These are phyloP conservation scores for Euwallacea similis DNA, from an alignment of 1,140 invertebrate species.

Conservation along the genomic window DNA sequence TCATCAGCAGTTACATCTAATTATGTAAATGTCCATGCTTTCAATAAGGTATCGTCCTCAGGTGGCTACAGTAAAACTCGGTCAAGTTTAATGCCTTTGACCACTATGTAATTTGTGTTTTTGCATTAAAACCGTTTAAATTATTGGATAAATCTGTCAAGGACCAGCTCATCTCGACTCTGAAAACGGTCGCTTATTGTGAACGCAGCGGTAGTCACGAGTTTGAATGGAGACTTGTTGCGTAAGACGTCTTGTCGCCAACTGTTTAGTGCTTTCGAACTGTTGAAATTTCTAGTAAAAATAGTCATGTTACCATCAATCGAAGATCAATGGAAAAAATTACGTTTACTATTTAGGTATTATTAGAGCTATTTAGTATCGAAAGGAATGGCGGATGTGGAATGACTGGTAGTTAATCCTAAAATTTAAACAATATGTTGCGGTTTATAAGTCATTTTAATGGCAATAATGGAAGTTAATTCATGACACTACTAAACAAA, in stretches of 20 bases:
- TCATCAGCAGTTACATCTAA: not conserved
- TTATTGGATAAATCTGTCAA: slow-evolving; percentile 23
- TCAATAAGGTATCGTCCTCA: slow-evolving; percentile 17
- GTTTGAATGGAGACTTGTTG: not conserved
- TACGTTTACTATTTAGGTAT: not conserved
- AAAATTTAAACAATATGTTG: too few relatives aligned
- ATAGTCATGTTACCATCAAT: too few relatives aligned
- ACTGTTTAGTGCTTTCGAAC: not conserved
- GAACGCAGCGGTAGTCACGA: not conserved
- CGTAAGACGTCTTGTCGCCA: not conserved
- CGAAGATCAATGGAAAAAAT: not conserved
- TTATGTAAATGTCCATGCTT: not conserved
- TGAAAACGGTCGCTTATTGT: not conserved
- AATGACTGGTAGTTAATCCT: too few relatives aligned
- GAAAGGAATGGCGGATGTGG: not conserved
- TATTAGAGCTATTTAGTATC: not conserved
- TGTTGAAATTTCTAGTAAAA: too few relatives aligned
- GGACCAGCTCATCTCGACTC: slow-evolving; percentile 6
- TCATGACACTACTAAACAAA: slow-evolving; percentile 1
- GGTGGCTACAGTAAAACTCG: not conserved
- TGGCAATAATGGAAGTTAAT: not conserved
- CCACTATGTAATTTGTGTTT: slow-evolving; percentile 9
- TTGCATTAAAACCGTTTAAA: slow-evolving; percentile 22
- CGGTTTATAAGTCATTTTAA: too few relatives aligned
- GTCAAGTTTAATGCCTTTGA: slow-evolving; percentile 20